A percentile compares a stretch with the other conserved stretches of the same genome.
phyloP scores from a whole-genome alignment of 2,113 vertebrate genomes.

The Alouatta palliata region DNA sequence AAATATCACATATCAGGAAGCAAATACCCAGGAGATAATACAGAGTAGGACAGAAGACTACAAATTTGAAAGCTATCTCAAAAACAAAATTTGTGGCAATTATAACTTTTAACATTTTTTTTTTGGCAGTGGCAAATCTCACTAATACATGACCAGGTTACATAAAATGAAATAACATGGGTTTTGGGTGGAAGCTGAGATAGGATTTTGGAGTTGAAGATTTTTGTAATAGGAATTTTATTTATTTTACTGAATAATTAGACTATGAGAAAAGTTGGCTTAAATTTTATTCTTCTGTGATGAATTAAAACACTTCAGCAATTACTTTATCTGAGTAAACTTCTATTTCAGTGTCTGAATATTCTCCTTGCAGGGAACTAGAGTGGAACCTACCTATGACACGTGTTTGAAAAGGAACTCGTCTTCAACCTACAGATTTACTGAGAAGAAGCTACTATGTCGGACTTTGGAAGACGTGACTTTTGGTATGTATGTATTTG shows the following conservation, averaged over 20 bases:
- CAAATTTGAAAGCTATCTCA: not conserved
- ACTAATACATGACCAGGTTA: not conserved
- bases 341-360: not conserved
- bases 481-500: not conserved
- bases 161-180: not conserved
- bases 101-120: not conserved
- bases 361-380: not conserved
- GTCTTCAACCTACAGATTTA: not conserved
- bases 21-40: not conserved
- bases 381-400: not conserved
- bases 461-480: not conserved
- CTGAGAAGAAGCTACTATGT: no score
- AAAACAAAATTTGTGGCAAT: not conserved
- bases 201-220: not conserved
- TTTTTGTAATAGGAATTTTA: conserved; percentile 30
- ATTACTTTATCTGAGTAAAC: conserved; percentile 24
- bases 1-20: conserved; percentile 17
- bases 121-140: not conserved
- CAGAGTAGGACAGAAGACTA: conserved; percentile 4
- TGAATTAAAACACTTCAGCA: not conserved
- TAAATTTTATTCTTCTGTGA: not conserved
- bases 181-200: not conserved
- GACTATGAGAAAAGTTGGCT: not conserved
- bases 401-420: not conserved
- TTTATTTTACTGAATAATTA: conserved; percentile 25